Evolutionary conservation across 1,140 invertebrate genomes (phyloP).

Genomic region (Brachionus rotundiformis): DNA sequence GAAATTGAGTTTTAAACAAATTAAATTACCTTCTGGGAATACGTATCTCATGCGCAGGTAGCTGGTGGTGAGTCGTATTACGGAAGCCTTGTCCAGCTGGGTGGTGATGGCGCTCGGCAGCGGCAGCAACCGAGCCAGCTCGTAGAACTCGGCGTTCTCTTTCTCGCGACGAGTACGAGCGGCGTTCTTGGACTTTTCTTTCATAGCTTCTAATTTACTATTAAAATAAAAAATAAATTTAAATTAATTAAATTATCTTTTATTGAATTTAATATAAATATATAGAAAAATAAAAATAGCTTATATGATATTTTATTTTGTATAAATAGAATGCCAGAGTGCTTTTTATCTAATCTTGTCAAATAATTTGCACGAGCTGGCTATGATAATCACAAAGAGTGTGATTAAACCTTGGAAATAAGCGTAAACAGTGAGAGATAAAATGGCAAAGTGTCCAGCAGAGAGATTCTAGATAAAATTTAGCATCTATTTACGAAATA

Average conservation of each 20-base stretch:
- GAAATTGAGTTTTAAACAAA: background rate
- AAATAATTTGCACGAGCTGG: background rate
- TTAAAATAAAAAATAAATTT: background rate
- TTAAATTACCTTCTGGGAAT: slow-evolving; percentile 59
- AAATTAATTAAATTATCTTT: background rate
- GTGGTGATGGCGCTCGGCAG: slow-evolving; percentile 92
- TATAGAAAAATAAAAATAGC: too few relatives aligned
- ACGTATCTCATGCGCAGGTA: slow-evolving; percentile 78
- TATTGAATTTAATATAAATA: too few relatives aligned
- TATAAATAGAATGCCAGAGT: too few relatives aligned
- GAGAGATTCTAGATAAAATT: slow-evolving; percentile 27
- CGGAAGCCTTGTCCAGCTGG: slow-evolving; percentile 96
- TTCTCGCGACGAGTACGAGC: slow-evolving; percentile 89
- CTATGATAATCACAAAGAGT: background rate
- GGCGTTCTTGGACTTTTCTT: slow-evolving; percentile 85
- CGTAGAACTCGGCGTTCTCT: slow-evolving; percentile 98
- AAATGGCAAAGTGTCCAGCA: background rate
- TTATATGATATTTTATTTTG: too few relatives aligned
- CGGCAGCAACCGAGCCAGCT: slow-evolving; percentile 93
- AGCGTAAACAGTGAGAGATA: slow-evolving; percentile 36
- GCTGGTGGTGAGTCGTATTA: slow-evolving; percentile 94
- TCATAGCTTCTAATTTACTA: slow-evolving; percentile 56
- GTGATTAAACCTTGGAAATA: slow-evolving; percentile 45
- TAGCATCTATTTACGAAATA: slow-evolving; percentile 46
- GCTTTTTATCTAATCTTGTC: slow-evolving; percentile 52